Base-by-base conservation (phyloP, 2,888 invertebrate genomes). In the Metacarcinus magister region DNA sequence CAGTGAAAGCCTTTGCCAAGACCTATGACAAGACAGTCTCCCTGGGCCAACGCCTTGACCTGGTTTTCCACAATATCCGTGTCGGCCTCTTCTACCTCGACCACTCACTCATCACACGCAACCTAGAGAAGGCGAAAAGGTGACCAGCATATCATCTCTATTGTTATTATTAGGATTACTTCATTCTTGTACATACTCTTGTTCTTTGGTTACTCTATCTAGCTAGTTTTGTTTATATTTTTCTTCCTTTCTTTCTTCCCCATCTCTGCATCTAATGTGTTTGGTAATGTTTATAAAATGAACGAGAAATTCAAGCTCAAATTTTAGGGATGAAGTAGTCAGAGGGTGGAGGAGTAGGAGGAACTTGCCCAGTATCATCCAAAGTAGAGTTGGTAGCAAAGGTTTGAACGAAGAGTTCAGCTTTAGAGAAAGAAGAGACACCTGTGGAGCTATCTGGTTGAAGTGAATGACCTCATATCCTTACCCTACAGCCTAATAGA, bases 11-110 rank as follows among this genome's bases (percentile, higher is more conserved):
- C 7, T 98, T 99, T 97, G 98, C 98, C 82, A 98, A 98, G 97
- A 98, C 99, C 0, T 98, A 98, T 97, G 98, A 99, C 97, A 99
- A 99, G 97, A 99, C 99, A 0, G 98, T 99, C 0, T 98, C 99
- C 0, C 97, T 99, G 92, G 99, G 99, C 0, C 99, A 99, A 97
- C 98, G 99, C 94, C 98, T 99, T 96, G 99, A 99, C 97, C 98
- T 99, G 97, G 98, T 99, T 48, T 99, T 99, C 97, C 99, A 99
- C 97, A 98, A 98, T 97, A 99, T 99, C 97, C 98, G 99, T 96
- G 98, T 99, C 97, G 99, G 99, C 7, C 98, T 99, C 54, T 99
- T 99, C 97, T 99, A 99, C 97, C 98, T 99, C 98, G 99, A 99
- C 97, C 99, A 99, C 97, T 98, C 99, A 97, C 98, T 99, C 95